Percentiles rank a stretch among this genome's conserved stretches.
These are phyloP conservation scores for Pipistrellus pipistrellus DNA, from an alignment of 2,797 vertebrate genomes.

Conservation along the genomic window DNA sequence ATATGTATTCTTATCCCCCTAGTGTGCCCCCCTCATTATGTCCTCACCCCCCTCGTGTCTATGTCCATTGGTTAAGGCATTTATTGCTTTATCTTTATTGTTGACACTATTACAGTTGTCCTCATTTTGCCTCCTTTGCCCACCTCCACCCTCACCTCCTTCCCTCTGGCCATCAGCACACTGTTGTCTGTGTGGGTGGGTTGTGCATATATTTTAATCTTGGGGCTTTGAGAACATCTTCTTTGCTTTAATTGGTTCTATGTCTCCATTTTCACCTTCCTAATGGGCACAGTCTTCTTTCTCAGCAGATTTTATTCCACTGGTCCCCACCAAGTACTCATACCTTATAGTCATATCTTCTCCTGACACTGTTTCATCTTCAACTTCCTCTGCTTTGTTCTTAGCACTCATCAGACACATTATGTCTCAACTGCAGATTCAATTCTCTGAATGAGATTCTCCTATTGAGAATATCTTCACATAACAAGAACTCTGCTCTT, in stretches of 20 bases:
- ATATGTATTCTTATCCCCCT: too few relatives aligned
- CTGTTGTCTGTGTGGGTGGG: too few relatives aligned
- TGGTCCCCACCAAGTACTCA: constrained; percentile 89
- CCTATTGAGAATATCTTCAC: neutral
- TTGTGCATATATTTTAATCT: constrained; percentile 81
- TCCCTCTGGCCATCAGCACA: neutral
- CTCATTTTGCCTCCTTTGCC: neutral
- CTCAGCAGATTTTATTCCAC: constrained; percentile 90
- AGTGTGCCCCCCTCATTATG: too few relatives aligned
- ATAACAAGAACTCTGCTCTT: neutral
- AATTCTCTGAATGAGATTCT: neutral
- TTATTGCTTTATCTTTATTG: neutral
- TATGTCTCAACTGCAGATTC: constrained; percentile 88
- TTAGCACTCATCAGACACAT: constrained; percentile 93
- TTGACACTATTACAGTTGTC: neutral
- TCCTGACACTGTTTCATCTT: constrained; percentile 92
- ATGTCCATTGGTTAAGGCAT: neutral
- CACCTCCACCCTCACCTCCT: neutral
- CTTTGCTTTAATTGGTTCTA: constrained; percentile 84
- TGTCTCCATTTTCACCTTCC: constrained; percentile 84
- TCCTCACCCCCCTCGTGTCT: too few relatives aligned
- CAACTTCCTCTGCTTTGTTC: constrained; percentile 86
- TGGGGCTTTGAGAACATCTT: constrained; percentile 90
- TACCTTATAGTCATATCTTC: constrained; percentile 97
- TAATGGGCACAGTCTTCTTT: constrained; percentile 88